phyloP scores from a whole-genome alignment of 2,797 vertebrate genomes.

The Epinephelus coioides region DNA sequence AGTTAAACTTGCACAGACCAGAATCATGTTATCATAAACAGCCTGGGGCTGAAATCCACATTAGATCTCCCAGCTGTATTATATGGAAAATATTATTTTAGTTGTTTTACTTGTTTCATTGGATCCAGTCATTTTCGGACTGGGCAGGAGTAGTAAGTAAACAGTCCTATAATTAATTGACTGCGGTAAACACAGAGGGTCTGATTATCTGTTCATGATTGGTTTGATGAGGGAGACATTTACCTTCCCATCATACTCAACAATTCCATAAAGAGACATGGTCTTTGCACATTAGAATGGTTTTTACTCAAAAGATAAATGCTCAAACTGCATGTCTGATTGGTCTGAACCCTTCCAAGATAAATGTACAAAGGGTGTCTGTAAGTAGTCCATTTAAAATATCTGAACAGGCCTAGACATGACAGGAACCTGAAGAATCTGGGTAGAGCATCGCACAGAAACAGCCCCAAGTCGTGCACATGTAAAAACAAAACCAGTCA shows the following conservation, averaged over 20 bases:
- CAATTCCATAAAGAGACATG: neutral
- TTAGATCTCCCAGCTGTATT: neutral
- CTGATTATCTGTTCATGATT: neutral
- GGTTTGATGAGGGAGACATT: neutral
- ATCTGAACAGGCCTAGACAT: constrained; percentile 33
- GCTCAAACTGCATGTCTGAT: neutral
- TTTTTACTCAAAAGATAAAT: neutral
- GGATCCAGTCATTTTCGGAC: no score
- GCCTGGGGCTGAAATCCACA: neutral
- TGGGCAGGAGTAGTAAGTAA: neutral
- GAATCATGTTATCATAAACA: neutral
- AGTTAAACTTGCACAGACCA: neutral
- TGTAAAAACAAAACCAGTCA: constrained; percentile 29
- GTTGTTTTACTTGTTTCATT: neutral
- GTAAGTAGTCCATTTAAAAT: neutral
- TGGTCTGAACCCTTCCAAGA: neutral
- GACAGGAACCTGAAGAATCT: constrained; percentile 52
- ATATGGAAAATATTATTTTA: neutral
- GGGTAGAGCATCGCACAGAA: neutral
- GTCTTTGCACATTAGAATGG: neutral
- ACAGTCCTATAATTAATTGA: neutral
- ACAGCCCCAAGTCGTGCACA: constrained; percentile 5
- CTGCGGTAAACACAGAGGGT: neutral
- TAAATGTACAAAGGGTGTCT: neutral
- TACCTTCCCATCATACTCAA: neutral